Evolutionary conservation across 2,888 invertebrate species (phyloP).

Genomic region (Cacoxenus indagator): DNA sequence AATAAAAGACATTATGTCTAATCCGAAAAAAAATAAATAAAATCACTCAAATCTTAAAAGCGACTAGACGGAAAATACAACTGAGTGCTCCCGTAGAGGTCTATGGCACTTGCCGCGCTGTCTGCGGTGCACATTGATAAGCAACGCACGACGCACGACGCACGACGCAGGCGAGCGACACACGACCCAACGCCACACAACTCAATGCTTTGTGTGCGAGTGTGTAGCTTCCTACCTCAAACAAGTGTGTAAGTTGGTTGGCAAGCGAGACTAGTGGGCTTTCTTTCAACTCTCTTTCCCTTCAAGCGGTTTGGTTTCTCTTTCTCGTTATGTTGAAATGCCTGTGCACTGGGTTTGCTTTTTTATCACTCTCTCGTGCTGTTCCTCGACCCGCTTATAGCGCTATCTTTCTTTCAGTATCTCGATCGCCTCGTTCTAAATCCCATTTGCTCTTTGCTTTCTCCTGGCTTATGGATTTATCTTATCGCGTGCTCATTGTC

Average conservation of each 20-base stretch:
- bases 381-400: too few species aligned
- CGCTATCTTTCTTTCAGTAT: too few species aligned
- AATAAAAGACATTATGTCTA: not conserved
- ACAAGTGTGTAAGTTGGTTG: too few species aligned
- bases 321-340: not conserved
- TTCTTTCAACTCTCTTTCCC: too few species aligned
- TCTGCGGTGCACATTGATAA: conserved; percentile 53
- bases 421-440: too few species aligned
- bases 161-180: too few species aligned
- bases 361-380: too few species aligned
- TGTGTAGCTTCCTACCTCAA: not conserved
- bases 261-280: too few species aligned
- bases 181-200: not conserved
- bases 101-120: conserved; percentile 56
- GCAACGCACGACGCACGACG: too few species aligned
- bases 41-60: too few species aligned
- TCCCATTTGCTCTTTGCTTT: not conserved
- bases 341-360: not conserved
- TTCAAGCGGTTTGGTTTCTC: too few species aligned
- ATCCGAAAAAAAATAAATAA: not conserved
- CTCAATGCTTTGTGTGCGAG: not conserved
- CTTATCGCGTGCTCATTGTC: conserved; percentile 17
- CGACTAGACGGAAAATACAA: too few species aligned
- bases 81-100: conserved; percentile 30
- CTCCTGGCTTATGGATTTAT: not conserved